Evolutionary conservation across 2,797 vertebrate species (phyloP).

Genomic region (Halcyon badia): DNA sequence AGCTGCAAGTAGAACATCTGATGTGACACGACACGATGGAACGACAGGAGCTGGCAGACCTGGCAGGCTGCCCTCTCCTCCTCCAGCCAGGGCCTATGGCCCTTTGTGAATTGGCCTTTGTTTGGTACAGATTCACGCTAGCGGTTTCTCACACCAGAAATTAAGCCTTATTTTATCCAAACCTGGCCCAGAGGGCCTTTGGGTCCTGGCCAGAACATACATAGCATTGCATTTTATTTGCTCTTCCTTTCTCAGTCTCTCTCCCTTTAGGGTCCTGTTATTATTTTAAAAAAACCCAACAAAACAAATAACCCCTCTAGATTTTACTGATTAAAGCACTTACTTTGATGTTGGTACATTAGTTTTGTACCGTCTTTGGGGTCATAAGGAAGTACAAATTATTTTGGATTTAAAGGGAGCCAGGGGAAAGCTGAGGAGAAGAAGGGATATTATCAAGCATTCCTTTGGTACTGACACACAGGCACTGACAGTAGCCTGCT

Average conservation of each 20-base stretch:
- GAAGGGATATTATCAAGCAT: not conserved
- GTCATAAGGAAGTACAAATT: conserved; percentile 25
- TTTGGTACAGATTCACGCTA: conserved; percentile 50
- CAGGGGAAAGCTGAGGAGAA: not conserved
- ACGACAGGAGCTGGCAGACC: conserved; percentile 31
- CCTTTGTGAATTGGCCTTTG: conserved; percentile 65
- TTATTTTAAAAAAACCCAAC: not conserved
- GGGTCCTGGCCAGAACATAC: conserved; percentile 49
- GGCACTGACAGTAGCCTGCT: not conserved
- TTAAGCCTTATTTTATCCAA: conserved; percentile 57
- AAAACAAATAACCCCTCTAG: not conserved
- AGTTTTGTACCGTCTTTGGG: conserved; percentile 21
- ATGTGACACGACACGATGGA: conserved; percentile 25
- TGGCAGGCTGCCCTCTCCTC: conserved; percentile 50
- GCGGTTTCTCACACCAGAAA: conserved; percentile 61
- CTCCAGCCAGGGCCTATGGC: not conserved
- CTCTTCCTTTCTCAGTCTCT: conserved; percentile 31
- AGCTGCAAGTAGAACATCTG: conserved; percentile 15
- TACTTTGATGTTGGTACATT: conserved; percentile 22
- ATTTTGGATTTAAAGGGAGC: not conserved
- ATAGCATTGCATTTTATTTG: conserved; percentile 41
- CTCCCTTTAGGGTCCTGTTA: not conserved
- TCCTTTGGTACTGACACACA: not conserved
- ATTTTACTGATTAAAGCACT: conserved; percentile 28
- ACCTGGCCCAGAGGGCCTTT: conserved; percentile 63